Evolutionary conservation across 2,888 invertebrate species (phyloP).

Genomic region (Neoaliturus tenellus): DNA sequence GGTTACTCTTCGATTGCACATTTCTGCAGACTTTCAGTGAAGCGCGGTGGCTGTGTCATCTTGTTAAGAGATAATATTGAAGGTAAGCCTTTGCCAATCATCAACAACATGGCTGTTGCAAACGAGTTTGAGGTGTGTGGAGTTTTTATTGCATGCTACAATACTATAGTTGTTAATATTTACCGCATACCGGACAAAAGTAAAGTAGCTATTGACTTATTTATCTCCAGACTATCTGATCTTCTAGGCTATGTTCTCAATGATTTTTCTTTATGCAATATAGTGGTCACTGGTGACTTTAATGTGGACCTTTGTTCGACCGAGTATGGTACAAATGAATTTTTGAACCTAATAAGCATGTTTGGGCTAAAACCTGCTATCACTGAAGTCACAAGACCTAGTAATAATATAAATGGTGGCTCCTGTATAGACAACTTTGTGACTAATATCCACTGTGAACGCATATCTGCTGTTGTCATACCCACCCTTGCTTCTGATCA

Average conservation of each 20-base stretch:
- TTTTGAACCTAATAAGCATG: conserved; percentile 15
- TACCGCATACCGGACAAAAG: conserved; percentile 4
- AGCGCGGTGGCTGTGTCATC: neutral
- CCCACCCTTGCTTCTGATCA: neutral
- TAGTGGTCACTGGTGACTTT: neutral
- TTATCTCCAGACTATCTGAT: neutral
- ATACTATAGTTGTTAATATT: neutral
- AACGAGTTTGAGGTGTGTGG: neutral
- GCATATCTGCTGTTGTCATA: neutral
- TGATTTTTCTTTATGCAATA: neutral
- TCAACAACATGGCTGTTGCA: neutral
- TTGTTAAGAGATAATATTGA: neutral
- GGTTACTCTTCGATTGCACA: neutral
- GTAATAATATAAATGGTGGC: conserved; percentile 10
- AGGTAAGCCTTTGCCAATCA: neutral
- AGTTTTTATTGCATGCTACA: neutral
- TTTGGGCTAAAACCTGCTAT: conserved; percentile 17
- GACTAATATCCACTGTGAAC: neutral
- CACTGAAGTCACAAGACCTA: neutral
- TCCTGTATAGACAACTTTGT: neutral
- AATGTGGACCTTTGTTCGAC: neutral
- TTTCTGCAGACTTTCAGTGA: neutral
- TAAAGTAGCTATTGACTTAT: neutral
- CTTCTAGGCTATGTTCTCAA: neutral
- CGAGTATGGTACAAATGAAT: neutral